A percentile compares a stretch with the other conserved stretches of the same genome.
phyloP scores from a whole-genome alignment of 1,140 invertebrate genomes.

The Brevipalpus yothersi region DNA sequence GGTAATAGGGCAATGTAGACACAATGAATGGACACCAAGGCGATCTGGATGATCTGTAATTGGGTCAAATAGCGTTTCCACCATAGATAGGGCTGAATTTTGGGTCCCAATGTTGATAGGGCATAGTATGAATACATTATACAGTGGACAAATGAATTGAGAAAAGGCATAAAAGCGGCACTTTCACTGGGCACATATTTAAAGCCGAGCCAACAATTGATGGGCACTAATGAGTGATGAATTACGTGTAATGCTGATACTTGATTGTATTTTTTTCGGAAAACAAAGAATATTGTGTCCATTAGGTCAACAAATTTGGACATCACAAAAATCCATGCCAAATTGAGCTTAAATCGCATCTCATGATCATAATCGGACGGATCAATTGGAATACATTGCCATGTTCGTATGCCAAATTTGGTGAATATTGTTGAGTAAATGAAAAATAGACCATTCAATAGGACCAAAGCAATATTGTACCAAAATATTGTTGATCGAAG shows the following conservation, averaged over 20 bases:
- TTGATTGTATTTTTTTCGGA: slow-evolving; percentile 72
- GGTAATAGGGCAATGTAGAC: neutral
- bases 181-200: neutral
- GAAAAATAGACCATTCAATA: slow-evolving; percentile 18
- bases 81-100: slow-evolving; percentile 27
- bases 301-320: slow-evolving; percentile 16
- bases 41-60: slow-evolving; percentile 23
- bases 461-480: slow-evolving; percentile 28
- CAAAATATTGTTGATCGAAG: neutral
- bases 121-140: slow-evolving; percentile 32
- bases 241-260: slow-evolving; percentile 76
- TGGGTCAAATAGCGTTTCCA: slow-evolving; percentile 32
- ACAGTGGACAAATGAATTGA: slow-evolving; percentile 34
- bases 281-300: slow-evolving; percentile 40
- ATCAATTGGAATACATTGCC: neutral
- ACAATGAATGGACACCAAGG: slow-evolving; percentile 19
- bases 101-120: slow-evolving; percentile 26
- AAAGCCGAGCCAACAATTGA: slow-evolving; percentile 22
- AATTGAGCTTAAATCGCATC: neutral
- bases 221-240: slow-evolving; percentile 84
- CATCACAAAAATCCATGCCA: slow-evolving; percentile 22
- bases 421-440: slow-evolving; percentile 47
- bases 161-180: slow-evolving; percentile 14
- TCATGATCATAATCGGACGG: slow-evolving; percentile 8
- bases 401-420: slow-evolving; percentile 10